Evolutionary conservation across 2,888 invertebrate genomes (phyloP).

Genomic region (Pristionchus maxplancki): DNA sequence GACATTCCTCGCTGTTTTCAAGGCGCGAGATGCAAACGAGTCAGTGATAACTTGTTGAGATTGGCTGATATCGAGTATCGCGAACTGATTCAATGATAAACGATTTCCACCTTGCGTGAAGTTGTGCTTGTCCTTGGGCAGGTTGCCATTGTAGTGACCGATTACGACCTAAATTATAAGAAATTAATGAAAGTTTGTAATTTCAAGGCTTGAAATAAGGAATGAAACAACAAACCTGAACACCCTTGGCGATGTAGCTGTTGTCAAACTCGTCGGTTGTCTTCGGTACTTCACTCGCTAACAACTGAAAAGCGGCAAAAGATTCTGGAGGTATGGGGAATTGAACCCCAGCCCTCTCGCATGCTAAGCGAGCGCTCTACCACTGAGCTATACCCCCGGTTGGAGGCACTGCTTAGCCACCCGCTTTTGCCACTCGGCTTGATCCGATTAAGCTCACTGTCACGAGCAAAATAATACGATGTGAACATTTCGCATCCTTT

Average conservation of each 20-base stretch:
- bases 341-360: constrained; percentile 52
- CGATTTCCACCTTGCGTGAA: constrained; percentile 38
- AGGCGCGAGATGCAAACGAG: not conserved
- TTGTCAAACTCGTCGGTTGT: not conserved
- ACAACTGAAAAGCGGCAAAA: constrained; percentile 7
- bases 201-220: not conserved
- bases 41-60: constrained; percentile 33
- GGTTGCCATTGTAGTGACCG: constrained; percentile 77
- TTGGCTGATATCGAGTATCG: not conserved
- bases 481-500: too few species aligned
- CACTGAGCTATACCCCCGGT: constrained; percentile 50
- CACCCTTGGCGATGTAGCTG: constrained; percentile 51
- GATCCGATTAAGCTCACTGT: constrained; percentile 7
- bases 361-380: constrained; percentile 52
- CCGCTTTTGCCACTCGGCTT: not conserved
- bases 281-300: not conserved
- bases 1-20: constrained; percentile 44
- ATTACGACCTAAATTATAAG: constrained; percentile 70
- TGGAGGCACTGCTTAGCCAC: not conserved
- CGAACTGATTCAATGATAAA: not conserved
- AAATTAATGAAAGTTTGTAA: not conserved
- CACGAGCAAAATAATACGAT: constrained; percentile 54
- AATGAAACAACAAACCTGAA: constrained; percentile 8
- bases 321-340: constrained; percentile 47
- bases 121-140: constrained; percentile 69